phyloP scores from a whole-genome alignment of 2,113 vertebrate species.

The Rhadina sibilatrix region DNA sequence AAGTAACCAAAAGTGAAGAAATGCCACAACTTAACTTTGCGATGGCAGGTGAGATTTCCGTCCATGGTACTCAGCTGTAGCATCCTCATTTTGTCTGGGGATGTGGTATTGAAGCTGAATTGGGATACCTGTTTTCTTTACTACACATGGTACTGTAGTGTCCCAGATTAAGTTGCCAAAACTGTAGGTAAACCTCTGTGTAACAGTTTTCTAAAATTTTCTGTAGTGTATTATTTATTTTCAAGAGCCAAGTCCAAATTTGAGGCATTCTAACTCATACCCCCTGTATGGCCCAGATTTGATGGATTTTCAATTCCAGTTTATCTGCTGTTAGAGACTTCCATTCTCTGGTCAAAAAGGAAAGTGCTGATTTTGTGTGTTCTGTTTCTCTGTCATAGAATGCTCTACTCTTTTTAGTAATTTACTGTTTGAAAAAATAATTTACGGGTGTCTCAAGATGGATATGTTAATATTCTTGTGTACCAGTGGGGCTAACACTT shows the following conservation, averaged over 20 bases:
- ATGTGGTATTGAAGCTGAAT: not conserved
- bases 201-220: not conserved
- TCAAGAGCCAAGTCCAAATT: not conserved
- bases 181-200: not conserved
- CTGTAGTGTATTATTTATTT: not conserved
- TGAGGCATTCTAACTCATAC: not conserved
- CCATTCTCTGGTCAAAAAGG: not conserved
- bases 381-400: not conserved
- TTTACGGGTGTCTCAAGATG: not conserved
- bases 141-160: not conserved
- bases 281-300: not conserved
- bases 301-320: not conserved
- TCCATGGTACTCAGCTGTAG: not conserved
- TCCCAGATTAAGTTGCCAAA: not conserved
- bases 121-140: not conserved
- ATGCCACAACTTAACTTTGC: conserved; percentile 94
- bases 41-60: conserved; percentile 87
- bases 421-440: not conserved
- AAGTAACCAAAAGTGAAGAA: conserved; percentile 84
- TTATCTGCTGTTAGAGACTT: not conserved
- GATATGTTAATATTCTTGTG: not conserved
- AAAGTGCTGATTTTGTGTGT: not conserved
- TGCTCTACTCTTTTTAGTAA: not conserved
- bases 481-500: not conserved
- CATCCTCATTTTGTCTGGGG: not conserved